phyloP scores from a whole-genome alignment of 2,113 vertebrate species.

The Calypte anna region DNA sequence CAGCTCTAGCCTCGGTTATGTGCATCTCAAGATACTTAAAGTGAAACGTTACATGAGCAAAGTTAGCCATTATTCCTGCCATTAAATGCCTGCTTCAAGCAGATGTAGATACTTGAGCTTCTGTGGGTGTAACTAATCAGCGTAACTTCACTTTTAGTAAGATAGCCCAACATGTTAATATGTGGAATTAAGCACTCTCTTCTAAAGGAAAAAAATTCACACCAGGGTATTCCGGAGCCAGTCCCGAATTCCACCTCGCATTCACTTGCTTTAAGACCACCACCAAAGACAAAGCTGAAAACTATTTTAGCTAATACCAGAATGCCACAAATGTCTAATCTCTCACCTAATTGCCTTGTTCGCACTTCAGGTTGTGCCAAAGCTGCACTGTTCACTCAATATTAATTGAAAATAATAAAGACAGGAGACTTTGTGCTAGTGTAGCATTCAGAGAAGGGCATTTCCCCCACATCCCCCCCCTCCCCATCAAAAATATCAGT shows the following conservation, averaged over 20 bases:
- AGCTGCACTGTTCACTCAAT: background rate
- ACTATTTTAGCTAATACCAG: constrained; percentile 40
- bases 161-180: constrained; percentile 71
- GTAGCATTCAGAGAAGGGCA: background rate
- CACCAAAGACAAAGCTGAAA: constrained; percentile 51
- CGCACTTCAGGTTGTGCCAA: background rate
- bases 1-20: background rate
- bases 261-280: constrained; percentile 61
- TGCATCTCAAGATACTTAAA: background rate
- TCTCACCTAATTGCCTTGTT: background rate
- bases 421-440: background rate
- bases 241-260: constrained; percentile 45
- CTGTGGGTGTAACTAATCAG: constrained; percentile 74
- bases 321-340: constrained; percentile 56
- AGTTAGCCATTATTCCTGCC: constrained; percentile 40
- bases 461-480: background rate
- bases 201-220: constrained; percentile 71
- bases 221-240: constrained; percentile 14
- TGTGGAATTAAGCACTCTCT: constrained; percentile 68
- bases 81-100: constrained; percentile 58
- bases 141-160: constrained; percentile 71
- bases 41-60: constrained; percentile 32
- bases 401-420: constrained; percentile 25
- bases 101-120: constrained; percentile 72
- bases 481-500: background rate